phyloP scores from a whole-genome alignment of 2,888 invertebrate genomes.

The Leptinotarsa tumamoca region DNA sequence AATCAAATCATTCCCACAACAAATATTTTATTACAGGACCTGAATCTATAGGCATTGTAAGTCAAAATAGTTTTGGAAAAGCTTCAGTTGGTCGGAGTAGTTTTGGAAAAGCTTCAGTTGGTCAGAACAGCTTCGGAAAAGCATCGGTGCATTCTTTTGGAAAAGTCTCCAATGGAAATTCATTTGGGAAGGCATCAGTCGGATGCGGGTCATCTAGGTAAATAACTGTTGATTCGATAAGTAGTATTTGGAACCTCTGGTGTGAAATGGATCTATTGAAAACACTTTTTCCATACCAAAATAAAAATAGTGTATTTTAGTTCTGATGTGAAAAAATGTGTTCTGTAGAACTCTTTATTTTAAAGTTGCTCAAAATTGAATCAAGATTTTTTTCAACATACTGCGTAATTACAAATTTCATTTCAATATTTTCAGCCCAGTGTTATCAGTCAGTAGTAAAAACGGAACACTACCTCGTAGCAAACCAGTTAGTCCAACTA shows the following conservation, averaged over 20 bases:
- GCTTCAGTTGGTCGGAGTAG: slow-evolving; percentile 63
- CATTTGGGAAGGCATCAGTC: slow-evolving; percentile 67
- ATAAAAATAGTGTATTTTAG: neutral
- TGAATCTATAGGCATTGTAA: slow-evolving; percentile 57
- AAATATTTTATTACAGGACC: slow-evolving; percentile 51
- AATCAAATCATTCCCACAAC: neutral
- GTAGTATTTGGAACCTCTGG: too few relatives aligned
- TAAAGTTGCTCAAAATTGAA: too few relatives aligned
- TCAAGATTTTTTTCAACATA: neutral
- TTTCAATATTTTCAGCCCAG: slow-evolving; percentile 62
- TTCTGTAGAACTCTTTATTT: too few relatives aligned
- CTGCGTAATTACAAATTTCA: neutral
- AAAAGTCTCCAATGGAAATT: slow-evolving; percentile 54
- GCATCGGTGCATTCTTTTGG: slow-evolving; percentile 61
- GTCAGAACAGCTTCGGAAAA: slow-evolving; percentile 64
- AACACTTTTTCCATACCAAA: neutral
- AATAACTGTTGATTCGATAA: neutral
- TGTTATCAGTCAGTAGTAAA: slow-evolving; percentile 64
- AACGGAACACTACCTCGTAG: slow-evolving; percentile 63
- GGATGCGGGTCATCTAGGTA: slow-evolving; percentile 65
- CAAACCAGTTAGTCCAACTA: slow-evolving; percentile 52
- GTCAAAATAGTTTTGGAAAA: slow-evolving; percentile 65
- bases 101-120: slow-evolving; percentile 66
- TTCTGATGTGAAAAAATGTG: too few relatives aligned
- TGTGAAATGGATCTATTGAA: too few relatives aligned